Conservation (phyloP, 2,888 invertebrate genomes). For the Spicauda simplicius region DNA sequence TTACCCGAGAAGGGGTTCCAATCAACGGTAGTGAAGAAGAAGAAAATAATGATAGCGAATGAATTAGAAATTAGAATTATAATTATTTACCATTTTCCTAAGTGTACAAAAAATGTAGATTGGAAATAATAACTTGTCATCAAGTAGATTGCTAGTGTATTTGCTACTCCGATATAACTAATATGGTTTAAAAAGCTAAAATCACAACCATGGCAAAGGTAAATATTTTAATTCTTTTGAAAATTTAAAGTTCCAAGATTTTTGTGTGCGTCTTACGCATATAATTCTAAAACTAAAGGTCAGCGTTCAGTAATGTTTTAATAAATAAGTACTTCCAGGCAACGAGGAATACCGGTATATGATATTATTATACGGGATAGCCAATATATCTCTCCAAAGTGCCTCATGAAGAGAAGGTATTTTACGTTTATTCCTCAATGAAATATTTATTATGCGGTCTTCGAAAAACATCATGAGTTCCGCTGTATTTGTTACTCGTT, state of each 20-base stretch:
- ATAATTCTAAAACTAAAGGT: neutral
- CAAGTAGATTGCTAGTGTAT: too few relatives aligned
- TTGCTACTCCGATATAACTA: too few relatives aligned
- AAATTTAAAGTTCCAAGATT: neutral
- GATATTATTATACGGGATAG: slow-evolving; percentile 25
- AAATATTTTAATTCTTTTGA: neutral
- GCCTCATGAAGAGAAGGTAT: slow-evolving; percentile 41
- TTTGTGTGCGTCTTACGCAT: neutral
- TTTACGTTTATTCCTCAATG: slow-evolving; percentile 46
- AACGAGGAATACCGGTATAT: neutral
- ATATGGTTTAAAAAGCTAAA: too few relatives aligned
- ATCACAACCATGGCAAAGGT: too few relatives aligned
- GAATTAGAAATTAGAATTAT: too few relatives aligned
- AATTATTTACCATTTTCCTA: too few relatives aligned
- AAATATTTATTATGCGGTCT: slow-evolving; percentile 45
- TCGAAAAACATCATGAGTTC: slow-evolving; percentile 39
- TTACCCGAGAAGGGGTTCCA: too few relatives aligned
- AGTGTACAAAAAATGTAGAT: too few relatives aligned
- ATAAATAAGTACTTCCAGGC: neutral
- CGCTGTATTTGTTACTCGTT: slow-evolving; percentile 26
- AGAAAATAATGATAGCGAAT: too few relatives aligned
- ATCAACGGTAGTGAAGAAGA: too few relatives aligned
- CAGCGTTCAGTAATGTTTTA: neutral
- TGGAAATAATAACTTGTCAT: too few relatives aligned
- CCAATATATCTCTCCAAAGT: slow-evolving; percentile 43